phyloP scores from a whole-genome alignment of 2,888 invertebrate genomes.

The Ferrisia virgata region DNA sequence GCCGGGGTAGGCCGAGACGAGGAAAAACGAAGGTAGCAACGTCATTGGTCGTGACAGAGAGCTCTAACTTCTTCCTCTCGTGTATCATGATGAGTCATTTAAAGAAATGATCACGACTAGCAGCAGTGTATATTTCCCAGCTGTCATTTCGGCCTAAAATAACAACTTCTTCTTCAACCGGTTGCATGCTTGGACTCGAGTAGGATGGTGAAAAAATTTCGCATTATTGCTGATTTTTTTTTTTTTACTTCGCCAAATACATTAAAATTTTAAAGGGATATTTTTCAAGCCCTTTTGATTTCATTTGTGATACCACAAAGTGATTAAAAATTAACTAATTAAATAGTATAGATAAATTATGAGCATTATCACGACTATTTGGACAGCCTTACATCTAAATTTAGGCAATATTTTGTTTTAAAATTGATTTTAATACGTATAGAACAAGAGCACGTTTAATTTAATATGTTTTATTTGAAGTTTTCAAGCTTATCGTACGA shows the following conservation, averaged over 20 bases:
- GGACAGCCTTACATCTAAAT: no score
- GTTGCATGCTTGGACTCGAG: not conserved
- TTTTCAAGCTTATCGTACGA: no score
- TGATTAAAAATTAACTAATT: no score
- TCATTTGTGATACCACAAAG: no score
- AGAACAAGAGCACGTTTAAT: no score
- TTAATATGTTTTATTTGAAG: no score
- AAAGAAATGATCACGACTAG: slow-evolving; percentile 45
- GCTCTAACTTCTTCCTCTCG: slow-evolving; percentile 42
- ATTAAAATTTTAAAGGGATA: not conserved
- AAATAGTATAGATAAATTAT: no score
- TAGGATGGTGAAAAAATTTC: slow-evolving; percentile 34
- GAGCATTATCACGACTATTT: no score
- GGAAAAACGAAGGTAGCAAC: slow-evolving; percentile 39
- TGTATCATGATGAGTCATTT: slow-evolving; percentile 46
- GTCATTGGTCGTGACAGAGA: slow-evolving; percentile 44
- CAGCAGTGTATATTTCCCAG: slow-evolving; percentile 44
- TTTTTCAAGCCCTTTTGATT: not conserved
- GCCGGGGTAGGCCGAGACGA: not conserved
- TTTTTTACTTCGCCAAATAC: not conserved
- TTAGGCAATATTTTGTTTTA: no score
- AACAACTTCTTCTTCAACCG: slow-evolving; percentile 41
- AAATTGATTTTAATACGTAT: no score
- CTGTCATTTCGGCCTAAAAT: slow-evolving; percentile 44
- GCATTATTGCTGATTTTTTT: not conserved